Evolutionary conservation across 1,140 invertebrate genomes (phyloP).

Genomic region (Drosophila hydei): DNA sequence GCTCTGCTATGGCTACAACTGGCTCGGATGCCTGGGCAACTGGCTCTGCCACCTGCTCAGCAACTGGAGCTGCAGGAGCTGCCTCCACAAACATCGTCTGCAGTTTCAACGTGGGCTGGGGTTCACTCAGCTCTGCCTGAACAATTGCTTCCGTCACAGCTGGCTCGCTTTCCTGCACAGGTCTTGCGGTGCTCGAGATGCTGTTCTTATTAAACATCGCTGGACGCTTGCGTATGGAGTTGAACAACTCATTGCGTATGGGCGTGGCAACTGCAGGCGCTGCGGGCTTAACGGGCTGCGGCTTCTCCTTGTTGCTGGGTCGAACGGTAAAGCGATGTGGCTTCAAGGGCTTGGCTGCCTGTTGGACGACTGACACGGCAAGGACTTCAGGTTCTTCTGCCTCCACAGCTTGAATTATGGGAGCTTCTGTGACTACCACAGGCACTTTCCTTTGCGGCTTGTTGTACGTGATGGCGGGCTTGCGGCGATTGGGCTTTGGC

Average conservation of each 20-base stretch:
- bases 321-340: conserved; percentile 58
- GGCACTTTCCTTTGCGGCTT: conserved; percentile 51
- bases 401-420: conserved; percentile 19
- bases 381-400: conserved; percentile 19
- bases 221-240: conserved; percentile 69
- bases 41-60: conserved; percentile 37
- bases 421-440: conserved; percentile 32
- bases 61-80: neutral
- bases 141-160: conserved; percentile 47
- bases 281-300: conserved; percentile 30
- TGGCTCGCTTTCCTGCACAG: conserved; percentile 37
- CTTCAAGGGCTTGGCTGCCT: conserved; percentile 54
- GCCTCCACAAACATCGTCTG: conserved; percentile 59
- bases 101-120: conserved; percentile 63
- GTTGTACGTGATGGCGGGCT: conserved; percentile 52
- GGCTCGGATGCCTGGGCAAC: conserved; percentile 56
- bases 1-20: conserved; percentile 40
- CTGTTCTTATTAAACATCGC: conserved; percentile 60
- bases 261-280: conserved; percentile 33
- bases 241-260: conserved; percentile 65
- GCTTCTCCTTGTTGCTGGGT: conserved; percentile 57
- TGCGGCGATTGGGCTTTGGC: conserved; percentile 67
- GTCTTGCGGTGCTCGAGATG: conserved; percentile 25
- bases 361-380: neutral
- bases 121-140: conserved; percentile 55